phyloP scores from a whole-genome alignment of 2,888 invertebrate species.

The Germaria angustata region DNA sequence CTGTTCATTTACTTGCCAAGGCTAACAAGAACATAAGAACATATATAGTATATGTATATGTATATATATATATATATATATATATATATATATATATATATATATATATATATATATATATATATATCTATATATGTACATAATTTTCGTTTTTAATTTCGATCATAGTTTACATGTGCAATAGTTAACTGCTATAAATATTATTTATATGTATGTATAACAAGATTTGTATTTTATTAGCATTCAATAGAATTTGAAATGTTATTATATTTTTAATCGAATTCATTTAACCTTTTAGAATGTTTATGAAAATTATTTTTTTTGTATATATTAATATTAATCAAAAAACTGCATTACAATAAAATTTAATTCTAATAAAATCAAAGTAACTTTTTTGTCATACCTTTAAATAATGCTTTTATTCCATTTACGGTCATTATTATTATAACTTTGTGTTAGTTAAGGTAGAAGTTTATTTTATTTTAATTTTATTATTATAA shows the following conservation, averaged over 20 bases:
- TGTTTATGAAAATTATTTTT: neutral
- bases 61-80: neutral
- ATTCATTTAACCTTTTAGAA: neutral
- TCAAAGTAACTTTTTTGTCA: neutral
- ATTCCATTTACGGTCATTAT: no score
- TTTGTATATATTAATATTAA: neutral
- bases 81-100: neutral
- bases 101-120: neutral
- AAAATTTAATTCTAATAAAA: neutral
- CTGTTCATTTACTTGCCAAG: conserved; percentile 53
- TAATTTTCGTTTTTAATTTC: conserved; percentile 15
- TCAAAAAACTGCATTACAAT: neutral
- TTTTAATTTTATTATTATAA: no score
- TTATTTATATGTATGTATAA: conserved; percentile 16
- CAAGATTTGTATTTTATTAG: neutral
- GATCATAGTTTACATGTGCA: neutral
- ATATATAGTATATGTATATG: neutral
- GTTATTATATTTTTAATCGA: neutral
- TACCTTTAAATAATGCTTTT: neutral
- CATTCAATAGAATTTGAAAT: neutral
- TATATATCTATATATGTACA: neutral
- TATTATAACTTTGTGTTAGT: no score
- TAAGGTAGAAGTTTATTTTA: neutral
- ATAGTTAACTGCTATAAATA: neutral
- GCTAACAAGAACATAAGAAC: conserved; percentile 58